Evolutionary conservation across 2,888 invertebrate species (phyloP).

Genomic region (Ephialtes manifestator): DNA sequence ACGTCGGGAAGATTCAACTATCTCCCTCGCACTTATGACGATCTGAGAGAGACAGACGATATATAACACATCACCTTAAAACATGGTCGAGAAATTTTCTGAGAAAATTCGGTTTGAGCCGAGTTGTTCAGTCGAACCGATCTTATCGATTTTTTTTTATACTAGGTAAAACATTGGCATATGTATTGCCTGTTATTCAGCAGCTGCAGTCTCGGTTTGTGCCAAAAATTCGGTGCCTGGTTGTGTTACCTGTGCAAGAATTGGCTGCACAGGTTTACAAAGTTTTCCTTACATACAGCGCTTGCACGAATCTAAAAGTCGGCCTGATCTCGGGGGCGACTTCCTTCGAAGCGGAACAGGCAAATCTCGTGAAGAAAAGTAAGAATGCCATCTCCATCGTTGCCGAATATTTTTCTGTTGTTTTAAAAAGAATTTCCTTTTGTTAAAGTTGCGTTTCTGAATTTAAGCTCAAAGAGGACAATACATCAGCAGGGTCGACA

Average conservation of each 20-base stretch:
- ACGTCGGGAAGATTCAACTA: no score
- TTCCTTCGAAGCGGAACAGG: constrained; percentile 90
- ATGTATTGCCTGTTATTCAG: constrained; percentile 95
- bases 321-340: constrained; percentile 90
- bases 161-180: constrained; percentile 94
- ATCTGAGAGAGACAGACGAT: no score
- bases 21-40: no score
- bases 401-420: constrained; percentile 70
- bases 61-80: no score
- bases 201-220: constrained; percentile 89
- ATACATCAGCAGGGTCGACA: constrained; percentile 90
- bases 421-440: constrained; percentile 54
- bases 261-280: constrained; percentile 95
- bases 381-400: constrained; percentile 24
- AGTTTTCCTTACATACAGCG: constrained; percentile 92
- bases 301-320: constrained; percentile 90
- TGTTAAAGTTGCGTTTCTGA: constrained; percentile 71
- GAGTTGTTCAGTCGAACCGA: not conserved
- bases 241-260: constrained; percentile 97
- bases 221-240: constrained; percentile 92
- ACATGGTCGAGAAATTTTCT: not conserved
- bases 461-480: constrained; percentile 82
- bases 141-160: not conserved
- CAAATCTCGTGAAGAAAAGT: constrained; percentile 87
- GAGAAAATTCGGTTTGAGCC: not conserved